Conservation (phyloP, 2,888 invertebrate species). For the Ormyrus labotus region DNA sequence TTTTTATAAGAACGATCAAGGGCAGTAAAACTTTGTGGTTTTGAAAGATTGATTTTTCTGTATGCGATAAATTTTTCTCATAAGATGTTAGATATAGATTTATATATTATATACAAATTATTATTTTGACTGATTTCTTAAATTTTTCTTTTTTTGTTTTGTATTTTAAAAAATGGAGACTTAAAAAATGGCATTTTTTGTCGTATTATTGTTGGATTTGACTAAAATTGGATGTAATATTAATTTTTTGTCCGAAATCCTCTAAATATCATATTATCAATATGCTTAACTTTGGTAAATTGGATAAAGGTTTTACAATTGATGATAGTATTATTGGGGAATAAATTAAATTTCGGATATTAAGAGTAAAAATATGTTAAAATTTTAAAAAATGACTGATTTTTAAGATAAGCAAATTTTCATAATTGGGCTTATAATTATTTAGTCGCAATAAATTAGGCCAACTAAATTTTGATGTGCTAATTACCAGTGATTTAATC, state of each 20-base stretch:
- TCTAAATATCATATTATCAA: too few species aligned
- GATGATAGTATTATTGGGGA: too few species aligned
- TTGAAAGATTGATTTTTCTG: slow-evolving; percentile 55
- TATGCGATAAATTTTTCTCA: slow-evolving; percentile 14
- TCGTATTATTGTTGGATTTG: slow-evolving; percentile 9
- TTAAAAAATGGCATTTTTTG: slow-evolving; percentile 28
- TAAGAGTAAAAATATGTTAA: slow-evolving; percentile 27
- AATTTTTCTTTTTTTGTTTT: slow-evolving; percentile 17
- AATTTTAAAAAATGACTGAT: slow-evolving; percentile 40
- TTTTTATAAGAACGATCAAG: slow-evolving; percentile 38
- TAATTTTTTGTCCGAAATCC: too few species aligned
- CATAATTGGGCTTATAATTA: slow-evolving; percentile 22
- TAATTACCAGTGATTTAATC: slow-evolving; percentile 40
- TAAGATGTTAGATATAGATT: not conserved
- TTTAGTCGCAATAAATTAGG: slow-evolving; percentile 3
- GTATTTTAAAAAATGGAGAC: slow-evolving; percentile 44
- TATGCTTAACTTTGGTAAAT: too few species aligned
- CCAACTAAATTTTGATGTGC: slow-evolving; percentile 41
- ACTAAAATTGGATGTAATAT: too few species aligned
- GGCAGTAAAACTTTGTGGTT: slow-evolving; percentile 41
- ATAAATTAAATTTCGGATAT: not conserved
- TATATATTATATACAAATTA: slow-evolving; percentile 8
- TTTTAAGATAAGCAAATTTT: slow-evolving; percentile 39
- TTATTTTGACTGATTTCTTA: slow-evolving; percentile 43
- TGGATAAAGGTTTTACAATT: too few species aligned